A percentile compares a stretch with the other conserved stretches of the same genome.
Evolutionary conservation across 2,888 invertebrate species (phyloP).

Genomic region (Auanema sp.): DNA sequence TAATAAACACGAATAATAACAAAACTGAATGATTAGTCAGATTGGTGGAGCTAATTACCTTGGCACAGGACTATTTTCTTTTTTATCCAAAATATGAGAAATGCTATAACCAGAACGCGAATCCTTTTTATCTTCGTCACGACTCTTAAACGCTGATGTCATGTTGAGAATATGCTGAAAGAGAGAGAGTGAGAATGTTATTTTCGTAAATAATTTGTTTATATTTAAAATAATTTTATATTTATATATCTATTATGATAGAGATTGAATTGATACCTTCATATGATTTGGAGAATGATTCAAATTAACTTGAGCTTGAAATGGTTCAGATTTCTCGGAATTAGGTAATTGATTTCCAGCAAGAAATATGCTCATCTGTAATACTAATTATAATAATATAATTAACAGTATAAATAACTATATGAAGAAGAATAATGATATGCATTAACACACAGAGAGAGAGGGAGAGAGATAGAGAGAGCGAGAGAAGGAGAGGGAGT

Average conservation of each 20-base stretch:
- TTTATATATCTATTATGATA: too few species aligned
- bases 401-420: neutral
- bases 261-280: constrained; percentile 11
- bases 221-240: constrained; percentile 9
- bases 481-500: too few species aligned
- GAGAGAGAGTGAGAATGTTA: neutral
- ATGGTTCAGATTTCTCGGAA: constrained; percentile 14
- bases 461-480: too few species aligned
- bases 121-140: constrained; percentile 16
- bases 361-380: constrained; percentile 19
- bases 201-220: constrained; percentile 1
- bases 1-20: too few species aligned
- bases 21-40: too few species aligned
- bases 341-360: constrained; percentile 16
- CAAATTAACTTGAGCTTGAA: constrained; percentile 3
- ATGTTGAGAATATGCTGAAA: too few species aligned
- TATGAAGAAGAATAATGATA: too few species aligned
- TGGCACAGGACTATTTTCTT: constrained; percentile 20
- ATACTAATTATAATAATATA: neutral
- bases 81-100: constrained; percentile 29
- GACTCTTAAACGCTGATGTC: constrained; percentile 1
- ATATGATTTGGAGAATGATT: constrained; percentile 15
- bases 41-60: constrained; percentile 13
- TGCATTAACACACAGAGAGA: too few species aligned
- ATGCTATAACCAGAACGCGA: constrained; percentile 22